A percentile compares a stretch with the other conserved stretches of the same genome.
These are phyloP conservation scores for Centrocercus urophasianus DNA, from an alignment of 2,113 vertebrate genomes.

Conservation along the genomic window DNA sequence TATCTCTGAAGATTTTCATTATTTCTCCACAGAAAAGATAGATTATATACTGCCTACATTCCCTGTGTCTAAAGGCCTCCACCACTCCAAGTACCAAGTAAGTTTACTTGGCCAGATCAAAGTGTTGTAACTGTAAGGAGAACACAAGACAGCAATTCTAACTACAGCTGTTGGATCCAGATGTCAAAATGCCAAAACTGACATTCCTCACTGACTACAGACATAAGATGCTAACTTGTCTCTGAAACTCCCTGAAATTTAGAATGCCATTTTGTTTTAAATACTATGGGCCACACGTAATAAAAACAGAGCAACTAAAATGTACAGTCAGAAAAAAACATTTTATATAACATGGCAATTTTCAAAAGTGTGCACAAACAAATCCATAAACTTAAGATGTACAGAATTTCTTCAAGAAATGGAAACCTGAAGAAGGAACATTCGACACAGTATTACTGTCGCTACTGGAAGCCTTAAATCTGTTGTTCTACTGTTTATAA, in stretches of 20 bases:
- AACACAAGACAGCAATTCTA: not conserved
- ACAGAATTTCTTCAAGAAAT: not conserved
- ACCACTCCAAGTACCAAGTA: not conserved
- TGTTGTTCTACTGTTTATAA: not conserved
- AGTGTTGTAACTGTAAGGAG: not conserved
- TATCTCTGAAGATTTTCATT: not conserved
- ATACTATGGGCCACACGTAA: not conserved
- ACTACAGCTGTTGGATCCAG: not conserved
- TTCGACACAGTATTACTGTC: not conserved
- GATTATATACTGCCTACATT: not conserved
- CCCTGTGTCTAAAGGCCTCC: not conserved
- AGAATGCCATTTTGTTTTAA: not conserved
- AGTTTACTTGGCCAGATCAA: not conserved
- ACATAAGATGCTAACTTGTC: not conserved
- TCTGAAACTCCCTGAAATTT: not conserved
- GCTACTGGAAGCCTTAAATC: not conserved
- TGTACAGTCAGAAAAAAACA: not conserved
- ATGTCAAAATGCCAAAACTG: not conserved
- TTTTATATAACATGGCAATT: not conserved
- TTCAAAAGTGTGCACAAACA: not conserved
- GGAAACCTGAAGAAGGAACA: rapidly evolving
- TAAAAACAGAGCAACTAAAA: not conserved
- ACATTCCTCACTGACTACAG: too few relatives aligned
- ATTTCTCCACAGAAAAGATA: not conserved
- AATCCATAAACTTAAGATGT: not conserved